Evolutionary conservation across 2,888 invertebrate species (phyloP), one percentile per base, ranked within the genome.

Genomic region (Calliphora vomitoria): DNA sequence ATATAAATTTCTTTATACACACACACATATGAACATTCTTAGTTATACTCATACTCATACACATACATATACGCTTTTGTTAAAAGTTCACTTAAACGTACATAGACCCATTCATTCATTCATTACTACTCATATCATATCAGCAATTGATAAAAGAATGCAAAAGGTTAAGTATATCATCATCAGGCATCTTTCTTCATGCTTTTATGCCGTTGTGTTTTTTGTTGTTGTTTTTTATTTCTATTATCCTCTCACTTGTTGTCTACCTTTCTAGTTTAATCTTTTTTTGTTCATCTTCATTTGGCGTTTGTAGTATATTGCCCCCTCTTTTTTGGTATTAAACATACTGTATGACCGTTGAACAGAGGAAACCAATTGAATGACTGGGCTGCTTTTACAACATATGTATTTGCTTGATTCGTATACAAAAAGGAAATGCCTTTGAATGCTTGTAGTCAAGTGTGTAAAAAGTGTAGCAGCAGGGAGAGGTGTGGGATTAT

Each of bases 101-200:
- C 74, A 68, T 60, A 53, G 60, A 80, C 60, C 53, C 44, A 76
- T 66, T 66, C 25, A 25, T 25, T 25, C 25, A 25, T 25, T 25
- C 47, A 74, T 47, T 53, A 47, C 15, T 66, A 66, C 13, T 66
- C 20, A 11, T 47, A 25, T 66, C 20, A 11, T 47, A 25, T 71
- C 74, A 79, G 74, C 76, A 83, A 81, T 80, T 80, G 83, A 76
- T 64, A 64, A 58, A 75, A 64, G 64, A 62, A 78, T 75, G 44
- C 69, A 69, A 81, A 82, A 82, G 81, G 83, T 83, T 86, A 79
- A 84, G 86, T 80, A 69, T 72, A 60, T 78, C 58, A 81, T 76
- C 68, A 78, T 78, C 78, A 83, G 78, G 41, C 41, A 72, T 79
- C 74, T 83, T 71, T 76, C 25, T 25, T 25, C 25, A 25, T 25